phyloP scores from a whole-genome alignment of 2,797 vertebrate genomes.

The Sebastiscus tertius region DNA sequence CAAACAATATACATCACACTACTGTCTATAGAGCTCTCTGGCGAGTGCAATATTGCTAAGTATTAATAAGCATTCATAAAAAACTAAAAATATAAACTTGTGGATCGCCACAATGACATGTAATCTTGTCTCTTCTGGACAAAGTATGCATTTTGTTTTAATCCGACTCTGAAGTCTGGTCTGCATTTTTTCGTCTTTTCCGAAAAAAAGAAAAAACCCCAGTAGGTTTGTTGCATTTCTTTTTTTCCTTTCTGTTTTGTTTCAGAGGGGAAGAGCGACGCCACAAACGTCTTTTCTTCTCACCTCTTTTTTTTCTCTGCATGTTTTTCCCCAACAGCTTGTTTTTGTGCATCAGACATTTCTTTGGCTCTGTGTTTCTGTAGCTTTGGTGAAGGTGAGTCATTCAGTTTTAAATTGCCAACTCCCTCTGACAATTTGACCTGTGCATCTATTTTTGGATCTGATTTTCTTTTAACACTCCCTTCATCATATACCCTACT shows the following conservation, averaged over 20 bases:
- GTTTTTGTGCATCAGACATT: not conserved
- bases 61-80: not conserved
- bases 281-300: not conserved
- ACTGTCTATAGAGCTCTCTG: not conserved
- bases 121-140: not conserved
- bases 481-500: not conserved
- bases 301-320: rapidly evolving
- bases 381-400: rapidly evolving
- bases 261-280: rapidly evolving
- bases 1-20: not conserved
- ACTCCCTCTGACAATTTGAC: not conserved
- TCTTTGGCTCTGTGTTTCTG: rapidly evolving
- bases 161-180: not conserved
- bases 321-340: not conserved
- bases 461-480: not conserved
- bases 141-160: not conserved
- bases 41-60: not conserved
- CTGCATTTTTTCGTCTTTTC: rapidly evolving
- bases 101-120: not conserved
- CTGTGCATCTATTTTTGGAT: not conserved
- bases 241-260: not conserved
- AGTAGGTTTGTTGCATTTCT: rapidly evolving
- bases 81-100: not conserved
- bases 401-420: rapidly evolving
- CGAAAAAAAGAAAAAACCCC: rapidly evolving